These are phyloP conservation scores for Drosophila kuntzei DNA, from an alignment of 2,888 invertebrate species.

Conservation along the genomic window DNA sequence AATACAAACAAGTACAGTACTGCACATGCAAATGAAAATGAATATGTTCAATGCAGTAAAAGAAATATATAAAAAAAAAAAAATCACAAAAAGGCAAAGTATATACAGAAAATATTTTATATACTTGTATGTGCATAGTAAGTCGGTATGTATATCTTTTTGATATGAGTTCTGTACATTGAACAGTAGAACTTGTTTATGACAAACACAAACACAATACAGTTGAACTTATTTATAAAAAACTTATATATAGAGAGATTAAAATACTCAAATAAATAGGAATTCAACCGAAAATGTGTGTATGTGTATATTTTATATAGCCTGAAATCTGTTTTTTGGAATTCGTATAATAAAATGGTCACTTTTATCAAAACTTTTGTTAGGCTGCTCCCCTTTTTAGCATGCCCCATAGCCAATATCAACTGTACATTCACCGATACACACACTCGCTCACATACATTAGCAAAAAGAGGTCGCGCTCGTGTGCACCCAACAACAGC, in stretches of 20 bases:
- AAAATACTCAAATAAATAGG: background rate
- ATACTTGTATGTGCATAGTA: conserved; percentile 1
- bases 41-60: conserved; percentile 34
- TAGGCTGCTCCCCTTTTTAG: conserved; percentile 20
- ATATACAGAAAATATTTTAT: conserved; percentile 28
- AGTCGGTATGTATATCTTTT: conserved; percentile 29
- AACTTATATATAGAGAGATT: background rate
- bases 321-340: background rate
- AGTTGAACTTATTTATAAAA: conserved; percentile 3
- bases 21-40: conserved; percentile 49
- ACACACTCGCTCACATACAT: conserved; percentile 19
- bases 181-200: conserved; percentile 45
- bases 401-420: conserved; percentile 51
- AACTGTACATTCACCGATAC: conserved; percentile 66
- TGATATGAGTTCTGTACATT: conserved; percentile 52
- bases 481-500: conserved; percentile 77
- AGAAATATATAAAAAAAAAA: conserved; percentile 26
- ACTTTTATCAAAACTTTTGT: conserved; percentile 24
- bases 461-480: conserved; percentile 76
- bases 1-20: conserved; percentile 57
- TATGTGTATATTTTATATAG: background rate
- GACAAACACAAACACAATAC: conserved; percentile 6
- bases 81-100: conserved; percentile 47
- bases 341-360: conserved; percentile 6
- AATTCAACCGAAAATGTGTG: background rate